These are phyloP conservation scores for Agriopis aurantiaria DNA, from an alignment of 2,888 invertebrate genomes.

Conservation along the genomic window DNA sequence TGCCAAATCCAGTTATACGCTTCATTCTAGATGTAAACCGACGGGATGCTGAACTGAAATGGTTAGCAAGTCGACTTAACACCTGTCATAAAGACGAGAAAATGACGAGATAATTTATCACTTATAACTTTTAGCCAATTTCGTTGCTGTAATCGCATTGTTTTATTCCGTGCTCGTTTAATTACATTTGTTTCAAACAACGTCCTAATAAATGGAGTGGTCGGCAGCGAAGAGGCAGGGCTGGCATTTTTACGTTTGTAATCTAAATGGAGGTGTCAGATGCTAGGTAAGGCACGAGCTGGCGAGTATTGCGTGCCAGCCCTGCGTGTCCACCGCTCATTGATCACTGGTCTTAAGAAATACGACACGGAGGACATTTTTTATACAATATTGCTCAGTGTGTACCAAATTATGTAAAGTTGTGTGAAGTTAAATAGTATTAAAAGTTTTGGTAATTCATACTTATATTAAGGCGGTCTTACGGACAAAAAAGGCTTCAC, in stretches of 20 bases:
- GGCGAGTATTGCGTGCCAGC: conserved; percentile 65
- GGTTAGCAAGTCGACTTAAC: too few species aligned
- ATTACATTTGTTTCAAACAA: conserved; percentile 45
- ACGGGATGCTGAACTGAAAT: too few species aligned
- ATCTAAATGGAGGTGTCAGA: conserved; percentile 70
- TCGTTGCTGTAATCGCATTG: not conserved
- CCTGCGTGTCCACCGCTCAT: conserved; percentile 75
- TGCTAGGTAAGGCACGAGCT: conserved; percentile 52
- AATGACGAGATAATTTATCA: too few species aligned
- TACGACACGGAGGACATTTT: conserved; percentile 64
- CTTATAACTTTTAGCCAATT: not conserved
- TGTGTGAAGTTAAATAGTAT: conserved; percentile 4
- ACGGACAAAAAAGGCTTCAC: too few species aligned
- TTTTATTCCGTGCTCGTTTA: conserved; percentile 2
- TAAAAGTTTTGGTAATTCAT: not conserved
- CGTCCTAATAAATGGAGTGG: conserved; percentile 63
- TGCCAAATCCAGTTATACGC: too few species aligned
- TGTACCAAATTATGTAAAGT: conserved; percentile 23
- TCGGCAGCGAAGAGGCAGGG: conserved; percentile 68
- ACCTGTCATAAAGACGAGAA: too few species aligned
- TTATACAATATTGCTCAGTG: conserved; percentile 58
- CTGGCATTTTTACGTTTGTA: conserved; percentile 73
- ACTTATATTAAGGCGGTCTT: too few species aligned
- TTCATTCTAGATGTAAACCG: too few species aligned
- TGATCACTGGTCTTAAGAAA: conserved; percentile 76